Evolutionary conservation across 2,797 vertebrate genomes (phyloP), one percentile per base, ranked within the genome.

Genomic region (Valencia hispanica): DNA sequence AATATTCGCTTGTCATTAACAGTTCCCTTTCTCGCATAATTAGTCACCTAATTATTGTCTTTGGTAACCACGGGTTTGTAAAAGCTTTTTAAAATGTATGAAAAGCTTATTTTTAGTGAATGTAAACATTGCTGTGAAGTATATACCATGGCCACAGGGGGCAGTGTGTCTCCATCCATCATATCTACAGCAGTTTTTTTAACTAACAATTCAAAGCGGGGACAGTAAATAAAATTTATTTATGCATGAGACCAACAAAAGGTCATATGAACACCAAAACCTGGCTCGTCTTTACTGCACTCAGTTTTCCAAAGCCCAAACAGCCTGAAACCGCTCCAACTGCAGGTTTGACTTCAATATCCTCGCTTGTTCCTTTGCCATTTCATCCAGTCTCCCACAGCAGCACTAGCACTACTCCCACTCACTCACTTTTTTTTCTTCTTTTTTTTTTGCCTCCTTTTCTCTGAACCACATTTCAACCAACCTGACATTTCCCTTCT

Each of bases 401-500:
- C 81, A 66, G 41, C 70, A 61, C 75, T 77, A 77, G 10, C 74
- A 73, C 73, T 34, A 72, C 79, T 81, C 79, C 80, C 73, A 79
- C 83, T 81, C 69, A 55, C 22, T 47, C 12, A 0, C n/a, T n/a
- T n/a, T n/a, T n/a, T n/a, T n/a, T n/a, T 6, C 9, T 10, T 48
- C 63, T 51, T 2, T 70, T 3, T 10, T 6, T 12, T n/a, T 9
- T 36, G 1, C 59, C 30, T 68, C 36, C 17, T 43, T 68, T 27
- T n/a, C 70, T 72, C 75, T 73, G 51, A 85, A 79, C 79, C 70
- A 70, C 84, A 82, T 48, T 70, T 75, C 80, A 85, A 55, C 86
- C 73, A 73, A 79, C 63, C 73, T 83, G 81, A 81, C 81, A 77
- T 87, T 84, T 87, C 66, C 14, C 68, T 74, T 85, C 73, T 86